Evolutionary conservation across 1,140 invertebrate genomes (phyloP).

Genomic region (Drosophila malerkotliana): DNA sequence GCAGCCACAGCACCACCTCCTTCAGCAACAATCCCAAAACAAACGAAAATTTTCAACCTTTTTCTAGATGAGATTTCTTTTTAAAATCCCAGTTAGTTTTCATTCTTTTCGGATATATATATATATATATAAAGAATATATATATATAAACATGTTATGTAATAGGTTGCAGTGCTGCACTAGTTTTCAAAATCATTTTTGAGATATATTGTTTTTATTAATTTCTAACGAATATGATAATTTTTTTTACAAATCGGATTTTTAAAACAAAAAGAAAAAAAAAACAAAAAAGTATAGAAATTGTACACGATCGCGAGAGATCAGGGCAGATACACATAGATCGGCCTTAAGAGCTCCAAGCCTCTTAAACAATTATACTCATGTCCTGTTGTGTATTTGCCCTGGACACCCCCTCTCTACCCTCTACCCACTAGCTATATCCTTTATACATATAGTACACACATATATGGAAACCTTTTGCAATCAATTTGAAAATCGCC

Average conservation of each 20-base stretch:
- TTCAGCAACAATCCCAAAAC: constrained; percentile 53
- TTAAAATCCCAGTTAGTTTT: background rate
- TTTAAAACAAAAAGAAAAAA: background rate
- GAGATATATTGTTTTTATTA: constrained; percentile 4
- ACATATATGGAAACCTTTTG: constrained; percentile 45
- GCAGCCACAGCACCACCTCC: constrained; percentile 10
- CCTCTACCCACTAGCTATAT: constrained; percentile 16
- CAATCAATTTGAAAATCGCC: constrained; percentile 63
- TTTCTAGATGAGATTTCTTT: constrained; percentile 14
- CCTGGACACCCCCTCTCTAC: background rate
- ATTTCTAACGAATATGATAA: background rate
- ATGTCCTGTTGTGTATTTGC: constrained; percentile 7
- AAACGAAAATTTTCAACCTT: constrained; percentile 82
- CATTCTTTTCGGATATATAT: background rate
- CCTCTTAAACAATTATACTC: background rate
- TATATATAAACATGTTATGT: background rate
- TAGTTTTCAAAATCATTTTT: background rate
- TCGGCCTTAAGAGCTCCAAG: background rate
- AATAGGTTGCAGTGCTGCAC: background rate
- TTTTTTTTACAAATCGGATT: background rate
- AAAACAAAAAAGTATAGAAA: background rate
- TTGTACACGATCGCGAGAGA: constrained; percentile 2
- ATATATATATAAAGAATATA: background rate
- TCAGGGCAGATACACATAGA: background rate
- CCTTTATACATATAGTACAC: constrained; percentile 37